Evolutionary conservation across 2,888 invertebrate species (phyloP).

Genomic region (Melanophora roralis): DNA sequence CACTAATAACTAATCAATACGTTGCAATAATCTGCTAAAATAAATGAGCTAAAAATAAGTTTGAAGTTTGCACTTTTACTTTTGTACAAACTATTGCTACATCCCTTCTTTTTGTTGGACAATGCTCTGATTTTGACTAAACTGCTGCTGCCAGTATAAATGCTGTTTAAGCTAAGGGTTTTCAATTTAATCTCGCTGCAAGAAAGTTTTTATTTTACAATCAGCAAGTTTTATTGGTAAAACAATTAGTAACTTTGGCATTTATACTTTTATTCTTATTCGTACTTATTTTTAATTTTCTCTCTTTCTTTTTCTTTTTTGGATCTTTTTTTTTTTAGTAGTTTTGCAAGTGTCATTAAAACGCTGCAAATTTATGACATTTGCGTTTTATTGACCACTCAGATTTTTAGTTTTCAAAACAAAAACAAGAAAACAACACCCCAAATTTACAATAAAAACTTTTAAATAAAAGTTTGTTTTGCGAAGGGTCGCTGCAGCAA

Average conservation of each 20-base stretch:
- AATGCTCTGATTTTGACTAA: not conserved
- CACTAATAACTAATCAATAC: constrained; percentile 32
- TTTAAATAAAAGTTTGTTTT: not conserved
- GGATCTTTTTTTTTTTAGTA: too few relatives aligned
- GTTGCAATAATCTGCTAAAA: constrained; percentile 9
- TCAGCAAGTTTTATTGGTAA: constrained; percentile 41
- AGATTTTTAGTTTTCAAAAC: not conserved
- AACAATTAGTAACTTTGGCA: constrained; percentile 50
- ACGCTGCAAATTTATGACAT: constrained; percentile 44
- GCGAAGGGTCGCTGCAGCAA: not conserved
- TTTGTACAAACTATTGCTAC: not conserved
- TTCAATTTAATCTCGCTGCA: constrained; percentile 6
- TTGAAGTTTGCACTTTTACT: not conserved
- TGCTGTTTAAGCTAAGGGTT: not conserved
- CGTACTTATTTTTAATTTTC: not conserved
- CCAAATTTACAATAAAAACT: constrained; percentile 1
- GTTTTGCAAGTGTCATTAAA: not conserved
- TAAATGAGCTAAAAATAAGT: constrained; percentile 7
- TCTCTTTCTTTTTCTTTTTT: not conserved
- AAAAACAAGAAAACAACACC: not conserved
- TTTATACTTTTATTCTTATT: constrained; percentile 1
- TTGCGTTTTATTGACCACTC: constrained; percentile 43
- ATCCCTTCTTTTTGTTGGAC: too few relatives aligned
- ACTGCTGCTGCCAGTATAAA: not conserved
- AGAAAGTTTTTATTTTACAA: constrained; percentile 39